Conservation (phyloP, 2,113 vertebrate genomes). For the Poecile atricapillus region DNA sequence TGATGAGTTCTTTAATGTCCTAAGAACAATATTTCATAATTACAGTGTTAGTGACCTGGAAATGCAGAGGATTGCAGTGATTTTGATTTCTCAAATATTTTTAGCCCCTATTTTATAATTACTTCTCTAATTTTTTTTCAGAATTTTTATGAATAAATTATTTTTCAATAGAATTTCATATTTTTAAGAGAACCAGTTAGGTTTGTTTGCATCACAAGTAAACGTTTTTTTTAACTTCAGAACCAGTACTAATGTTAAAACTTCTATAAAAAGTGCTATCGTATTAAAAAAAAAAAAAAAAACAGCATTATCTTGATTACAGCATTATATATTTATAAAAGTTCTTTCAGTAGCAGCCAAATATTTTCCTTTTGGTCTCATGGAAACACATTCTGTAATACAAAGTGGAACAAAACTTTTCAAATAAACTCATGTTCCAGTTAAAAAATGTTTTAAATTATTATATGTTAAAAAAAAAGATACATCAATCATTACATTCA, state of each 20-base stretch:
- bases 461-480: background rate
- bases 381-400: background rate
- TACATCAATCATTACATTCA: background rate
- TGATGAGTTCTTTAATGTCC: background rate
- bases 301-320: background rate
- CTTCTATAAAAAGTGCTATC: background rate
- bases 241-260: background rate
- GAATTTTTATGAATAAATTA: background rate
- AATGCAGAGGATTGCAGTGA: background rate
- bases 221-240: background rate
- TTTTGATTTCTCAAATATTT: background rate
- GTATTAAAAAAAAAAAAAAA: background rate
- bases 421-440: background rate
- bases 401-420: background rate
- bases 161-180: background rate
- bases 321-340: background rate
- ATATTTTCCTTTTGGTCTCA: background rate
- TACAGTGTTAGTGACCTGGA: background rate
- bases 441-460: background rate
- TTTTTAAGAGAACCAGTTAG: background rate
- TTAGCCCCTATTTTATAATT: background rate
- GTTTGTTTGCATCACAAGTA: background rate
- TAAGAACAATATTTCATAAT: background rate
- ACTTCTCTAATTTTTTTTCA: background rate
- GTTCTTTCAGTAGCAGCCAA: background rate